Evolutionary conservation across 2,113 vertebrate genomes (phyloP).

Genomic region (Thinocorus orbignyianus): DNA sequence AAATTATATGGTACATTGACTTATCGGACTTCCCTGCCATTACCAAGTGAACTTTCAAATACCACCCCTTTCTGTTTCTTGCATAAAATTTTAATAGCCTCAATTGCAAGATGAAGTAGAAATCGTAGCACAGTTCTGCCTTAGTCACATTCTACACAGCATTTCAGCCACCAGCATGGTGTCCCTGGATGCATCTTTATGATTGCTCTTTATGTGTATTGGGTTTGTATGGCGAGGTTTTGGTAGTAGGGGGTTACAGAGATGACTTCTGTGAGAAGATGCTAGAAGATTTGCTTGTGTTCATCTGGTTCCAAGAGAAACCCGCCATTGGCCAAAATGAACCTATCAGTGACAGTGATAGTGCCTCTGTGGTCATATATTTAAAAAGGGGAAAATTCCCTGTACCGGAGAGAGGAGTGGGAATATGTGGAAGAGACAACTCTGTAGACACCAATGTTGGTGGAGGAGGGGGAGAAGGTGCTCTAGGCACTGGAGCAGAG

Average conservation of each 20-base stretch:
- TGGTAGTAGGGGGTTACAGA: accelerated
- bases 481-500: accelerated
- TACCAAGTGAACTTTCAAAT: neutral
- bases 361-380: accelerated
- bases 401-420: neutral
- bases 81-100: neutral
- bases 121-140: neutral
- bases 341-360: accelerated
- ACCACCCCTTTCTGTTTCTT: neutral
- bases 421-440: neutral
- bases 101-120: neutral
- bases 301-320: accelerated
- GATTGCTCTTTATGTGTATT: accelerated
- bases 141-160: neutral
- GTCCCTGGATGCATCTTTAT: neutral
- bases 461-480: neutral
- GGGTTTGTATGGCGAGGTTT: neutral
- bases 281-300: neutral
- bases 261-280: neutral
- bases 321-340: accelerated
- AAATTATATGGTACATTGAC: neutral
- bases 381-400: neutral
- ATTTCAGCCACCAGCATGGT: neutral
- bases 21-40: neutral
- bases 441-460: neutral